Percentiles rank a stretch among this genome's conserved stretches.
phyloP scores from a whole-genome alignment of 2,797 vertebrate species.

The Garrulus glandarius region DNA sequence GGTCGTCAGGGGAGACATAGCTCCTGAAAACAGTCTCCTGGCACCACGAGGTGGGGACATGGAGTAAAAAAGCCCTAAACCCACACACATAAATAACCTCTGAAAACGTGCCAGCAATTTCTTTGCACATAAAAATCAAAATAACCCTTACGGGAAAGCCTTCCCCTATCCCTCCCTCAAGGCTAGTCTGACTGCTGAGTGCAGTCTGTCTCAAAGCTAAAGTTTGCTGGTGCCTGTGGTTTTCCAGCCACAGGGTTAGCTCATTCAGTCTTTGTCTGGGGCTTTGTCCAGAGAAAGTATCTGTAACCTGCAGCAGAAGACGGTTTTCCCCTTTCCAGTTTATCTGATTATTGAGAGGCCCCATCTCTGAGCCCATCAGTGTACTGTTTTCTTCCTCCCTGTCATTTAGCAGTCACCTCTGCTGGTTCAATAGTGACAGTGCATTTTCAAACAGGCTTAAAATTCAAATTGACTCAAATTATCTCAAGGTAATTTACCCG shows the following conservation, averaged over 20 bases:
- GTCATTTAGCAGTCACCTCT: background rate
- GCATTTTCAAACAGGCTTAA: background rate
- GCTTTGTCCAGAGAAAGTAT: background rate
- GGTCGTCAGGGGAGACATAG: rapidly evolving
- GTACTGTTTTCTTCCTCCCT: background rate
- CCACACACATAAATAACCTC: background rate
- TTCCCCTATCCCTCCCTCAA: background rate
- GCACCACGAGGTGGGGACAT: background rate
- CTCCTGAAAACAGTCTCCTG: background rate
- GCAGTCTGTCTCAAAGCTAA: background rate
- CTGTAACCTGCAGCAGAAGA: background rate
- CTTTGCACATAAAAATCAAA: background rate
- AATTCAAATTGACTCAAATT: background rate
- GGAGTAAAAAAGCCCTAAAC: background rate
- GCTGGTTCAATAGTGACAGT: background rate
- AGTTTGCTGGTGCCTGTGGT: background rate
- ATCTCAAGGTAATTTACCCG: background rate
- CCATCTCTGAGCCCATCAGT: background rate
- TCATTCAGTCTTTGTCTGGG: background rate
- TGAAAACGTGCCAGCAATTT: background rate
- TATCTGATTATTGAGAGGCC: background rate
- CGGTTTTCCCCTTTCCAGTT: background rate
- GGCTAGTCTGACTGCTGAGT: background rate
- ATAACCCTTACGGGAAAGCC: background rate
- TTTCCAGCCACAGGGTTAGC: background rate